Evolutionary conservation across 1,140 invertebrate genomes (phyloP).

Genomic region (Heterodera carotae): DNA sequence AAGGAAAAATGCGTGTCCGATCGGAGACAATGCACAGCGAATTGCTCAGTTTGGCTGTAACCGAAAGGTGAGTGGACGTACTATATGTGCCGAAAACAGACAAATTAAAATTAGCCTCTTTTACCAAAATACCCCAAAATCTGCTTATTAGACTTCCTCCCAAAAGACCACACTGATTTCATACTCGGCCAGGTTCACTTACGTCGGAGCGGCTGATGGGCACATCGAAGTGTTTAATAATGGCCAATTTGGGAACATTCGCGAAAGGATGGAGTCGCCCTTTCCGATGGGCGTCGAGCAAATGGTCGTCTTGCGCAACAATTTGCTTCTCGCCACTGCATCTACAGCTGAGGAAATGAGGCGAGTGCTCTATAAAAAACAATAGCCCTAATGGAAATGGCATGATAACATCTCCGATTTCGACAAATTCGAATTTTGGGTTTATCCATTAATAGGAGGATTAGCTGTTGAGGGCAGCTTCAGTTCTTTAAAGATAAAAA

Average conservation of each 20-base stretch:
- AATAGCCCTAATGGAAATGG: too few species aligned
- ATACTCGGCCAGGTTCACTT: constrained; percentile 34
- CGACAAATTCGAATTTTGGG: too few species aligned
- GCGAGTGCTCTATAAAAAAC: constrained; percentile 2
- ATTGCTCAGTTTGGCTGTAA: constrained; percentile 36
- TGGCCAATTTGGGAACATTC: constrained; percentile 42
- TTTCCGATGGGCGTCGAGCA: constrained; percentile 41
- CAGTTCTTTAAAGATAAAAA: too few species aligned
- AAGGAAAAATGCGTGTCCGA: constrained; percentile 28
- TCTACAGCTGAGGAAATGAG: constrained; percentile 38
- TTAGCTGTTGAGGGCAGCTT: too few species aligned
- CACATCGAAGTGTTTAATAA: constrained; percentile 42
- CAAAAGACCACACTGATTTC: neutral
- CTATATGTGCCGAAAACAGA: too few species aligned
- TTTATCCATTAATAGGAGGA: too few species aligned
- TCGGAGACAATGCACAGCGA: constrained; percentile 46
- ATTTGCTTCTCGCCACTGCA: constrained; percentile 34
- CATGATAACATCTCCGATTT: too few species aligned
- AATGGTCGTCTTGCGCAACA: constrained; percentile 24
- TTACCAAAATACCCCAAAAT: too few species aligned
- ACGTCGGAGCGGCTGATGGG: constrained; percentile 38
- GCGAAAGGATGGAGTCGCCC: constrained; percentile 40
- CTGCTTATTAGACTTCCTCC: too few species aligned
- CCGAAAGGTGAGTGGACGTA: too few species aligned
- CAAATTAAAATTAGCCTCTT: too few species aligned